Conservation (phyloP, 2,888 invertebrate species). For the Lasioglossum pauxillum region DNA sequence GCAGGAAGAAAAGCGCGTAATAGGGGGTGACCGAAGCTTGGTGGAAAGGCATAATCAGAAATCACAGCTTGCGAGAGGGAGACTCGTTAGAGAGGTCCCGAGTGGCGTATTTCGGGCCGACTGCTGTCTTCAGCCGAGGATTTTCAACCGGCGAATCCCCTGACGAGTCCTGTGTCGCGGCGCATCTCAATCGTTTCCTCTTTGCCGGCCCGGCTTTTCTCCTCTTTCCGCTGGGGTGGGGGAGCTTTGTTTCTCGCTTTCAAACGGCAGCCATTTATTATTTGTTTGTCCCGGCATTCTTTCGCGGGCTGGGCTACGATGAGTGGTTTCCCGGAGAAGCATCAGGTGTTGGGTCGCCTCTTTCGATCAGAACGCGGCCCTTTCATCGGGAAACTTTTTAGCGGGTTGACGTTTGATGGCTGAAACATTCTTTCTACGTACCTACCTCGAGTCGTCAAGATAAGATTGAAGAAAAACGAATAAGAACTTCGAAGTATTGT, state of each 20-base stretch:
- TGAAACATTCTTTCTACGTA: not conserved
- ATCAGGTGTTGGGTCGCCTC: slow-evolving; percentile 32
- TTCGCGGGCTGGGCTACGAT: slow-evolving; percentile 10
- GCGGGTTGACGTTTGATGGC: not conserved
- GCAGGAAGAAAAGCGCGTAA: slow-evolving; percentile 51
- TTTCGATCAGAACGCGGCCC: not conserved
- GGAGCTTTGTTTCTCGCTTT: slow-evolving; percentile 31
- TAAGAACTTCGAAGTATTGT: not conserved
- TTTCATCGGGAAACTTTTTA: slow-evolving; percentile 3
- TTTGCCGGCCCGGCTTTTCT: slow-evolving; percentile 11
- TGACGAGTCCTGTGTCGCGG: slow-evolving; percentile 70
- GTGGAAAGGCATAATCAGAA: slow-evolving; percentile 70
- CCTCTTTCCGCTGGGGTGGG: not conserved
- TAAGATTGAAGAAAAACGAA: not conserved
- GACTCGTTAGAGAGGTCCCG: slow-evolving; percentile 72
- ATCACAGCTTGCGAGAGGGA: slow-evolving; percentile 74
- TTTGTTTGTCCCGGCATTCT: slow-evolving; percentile 20
- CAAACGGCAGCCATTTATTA: slow-evolving; percentile 65
- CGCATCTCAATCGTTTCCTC: slow-evolving; percentile 73
- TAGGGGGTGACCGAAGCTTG: slow-evolving; percentile 53
- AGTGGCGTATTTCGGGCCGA: slow-evolving; percentile 60
- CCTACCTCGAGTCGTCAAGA: not conserved
- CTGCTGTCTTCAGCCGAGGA: slow-evolving; percentile 55
- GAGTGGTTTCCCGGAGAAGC: slow-evolving; percentile 37
- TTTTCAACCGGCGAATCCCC: slow-evolving; percentile 54